Percentiles rank a stretch among this genome's conserved stretches.
Conservation (phyloP, 2,113 vertebrate genomes). For the Microtus pennsylvanicus region DNA sequence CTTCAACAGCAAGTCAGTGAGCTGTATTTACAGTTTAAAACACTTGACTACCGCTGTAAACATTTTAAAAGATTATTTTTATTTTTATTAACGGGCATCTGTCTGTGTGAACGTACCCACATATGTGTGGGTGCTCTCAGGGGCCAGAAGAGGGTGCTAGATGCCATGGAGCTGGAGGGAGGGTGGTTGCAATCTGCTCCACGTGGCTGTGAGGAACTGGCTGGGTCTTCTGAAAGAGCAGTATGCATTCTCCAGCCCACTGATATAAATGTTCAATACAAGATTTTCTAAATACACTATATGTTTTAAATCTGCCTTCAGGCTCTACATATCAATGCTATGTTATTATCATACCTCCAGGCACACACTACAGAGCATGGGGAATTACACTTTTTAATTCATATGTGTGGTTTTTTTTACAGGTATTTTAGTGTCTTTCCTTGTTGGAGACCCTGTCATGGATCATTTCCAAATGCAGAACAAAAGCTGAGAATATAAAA, state of each 20-base stretch:
- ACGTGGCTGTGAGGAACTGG: neutral
- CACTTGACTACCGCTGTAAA: neutral
- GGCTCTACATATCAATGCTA: neutral
- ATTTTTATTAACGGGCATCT: neutral
- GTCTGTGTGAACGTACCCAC: neutral
- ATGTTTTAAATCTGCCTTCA: neutral
- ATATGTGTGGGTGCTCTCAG: too few species aligned
- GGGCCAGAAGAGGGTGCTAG: neutral
- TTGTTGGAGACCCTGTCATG: neutral
- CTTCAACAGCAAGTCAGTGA: neutral
- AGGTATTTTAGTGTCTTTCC: neutral
- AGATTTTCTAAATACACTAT: neutral
- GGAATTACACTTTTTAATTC: neutral
- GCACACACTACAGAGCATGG: neutral
- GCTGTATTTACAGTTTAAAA: conserved; percentile 19
- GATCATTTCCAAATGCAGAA: neutral
- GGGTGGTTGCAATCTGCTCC: neutral
- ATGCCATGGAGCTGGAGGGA: neutral
- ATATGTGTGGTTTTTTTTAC: neutral
- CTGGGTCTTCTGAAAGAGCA: neutral
- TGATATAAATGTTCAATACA: neutral
- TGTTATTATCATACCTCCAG: neutral
- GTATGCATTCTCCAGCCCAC: neutral
- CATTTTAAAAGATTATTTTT: neutral
- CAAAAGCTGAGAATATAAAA: neutral